Percentiles rank a stretch among this genome's conserved stretches.
Conservation (phyloP, 2,797 vertebrate genomes). For the Geotria australis region DNA sequence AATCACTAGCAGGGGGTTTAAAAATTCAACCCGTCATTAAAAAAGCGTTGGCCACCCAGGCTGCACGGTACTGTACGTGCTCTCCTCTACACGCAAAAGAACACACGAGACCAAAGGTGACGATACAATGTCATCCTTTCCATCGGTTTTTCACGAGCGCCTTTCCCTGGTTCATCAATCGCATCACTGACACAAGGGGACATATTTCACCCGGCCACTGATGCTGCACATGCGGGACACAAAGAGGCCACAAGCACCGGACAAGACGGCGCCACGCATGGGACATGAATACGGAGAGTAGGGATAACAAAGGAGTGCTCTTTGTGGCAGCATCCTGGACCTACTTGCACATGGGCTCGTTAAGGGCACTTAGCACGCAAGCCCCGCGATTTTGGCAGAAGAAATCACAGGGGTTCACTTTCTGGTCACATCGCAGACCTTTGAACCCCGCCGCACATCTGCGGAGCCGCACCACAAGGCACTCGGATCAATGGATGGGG, state of each 20-base stretch:
- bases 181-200: no score
- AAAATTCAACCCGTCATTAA: no score
- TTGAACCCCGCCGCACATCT: constrained; percentile 99
- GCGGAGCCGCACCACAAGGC: constrained; percentile 61
- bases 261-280: neutral
- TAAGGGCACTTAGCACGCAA: constrained; percentile 98
- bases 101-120: no score
- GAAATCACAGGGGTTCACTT: constrained; percentile 99
- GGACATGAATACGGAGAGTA: neutral
- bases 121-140: no score
- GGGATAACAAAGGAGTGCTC: neutral
- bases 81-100: no score
- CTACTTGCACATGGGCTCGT: constrained; percentile 99
- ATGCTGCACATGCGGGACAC: neutral
- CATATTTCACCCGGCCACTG: no score
- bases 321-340: constrained; percentile 16
- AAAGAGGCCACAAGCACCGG: neutral
- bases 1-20: no score
- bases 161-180: no score
- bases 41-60: no score
- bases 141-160: no score
- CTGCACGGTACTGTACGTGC: no score
- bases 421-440: constrained; percentile 99
- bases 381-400: constrained; percentile 99
- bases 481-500: constrained; percentile 1